These are phyloP conservation scores for Labeo rohita DNA, from an alignment of 2,113 vertebrate genomes.

Conservation along the genomic window DNA sequence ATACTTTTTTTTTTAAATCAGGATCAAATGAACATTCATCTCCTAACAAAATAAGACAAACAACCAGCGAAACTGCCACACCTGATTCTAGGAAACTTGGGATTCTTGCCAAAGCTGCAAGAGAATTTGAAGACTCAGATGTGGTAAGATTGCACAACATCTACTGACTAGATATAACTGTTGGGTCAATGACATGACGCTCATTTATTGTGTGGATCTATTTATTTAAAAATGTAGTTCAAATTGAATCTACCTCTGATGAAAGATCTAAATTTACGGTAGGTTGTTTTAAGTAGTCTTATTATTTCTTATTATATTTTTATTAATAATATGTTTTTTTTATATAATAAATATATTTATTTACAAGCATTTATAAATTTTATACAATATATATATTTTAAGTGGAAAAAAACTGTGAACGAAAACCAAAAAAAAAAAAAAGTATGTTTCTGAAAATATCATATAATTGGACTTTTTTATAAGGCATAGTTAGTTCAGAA, in stretches of 20 bases:
- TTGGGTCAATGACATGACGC: background rate
- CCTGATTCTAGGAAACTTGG: constrained; percentile 61
- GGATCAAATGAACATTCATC: constrained; percentile 15
- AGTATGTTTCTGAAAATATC: background rate
- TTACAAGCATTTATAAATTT: too few relatives aligned
- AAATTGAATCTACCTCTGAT: background rate
- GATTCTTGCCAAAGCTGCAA: constrained; percentile 71
- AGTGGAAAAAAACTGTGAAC: too few relatives aligned
- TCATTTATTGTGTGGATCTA: background rate
- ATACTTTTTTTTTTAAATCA: background rate
- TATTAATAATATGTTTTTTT: too few relatives aligned
- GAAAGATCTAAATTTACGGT: background rate
- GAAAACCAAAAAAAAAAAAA: too few relatives aligned
- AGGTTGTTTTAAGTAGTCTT: too few relatives aligned
- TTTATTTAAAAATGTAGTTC: background rate
- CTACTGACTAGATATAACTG: background rate
- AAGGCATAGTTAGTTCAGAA: background rate
- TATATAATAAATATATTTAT: too few relatives aligned
- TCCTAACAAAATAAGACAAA: background rate
- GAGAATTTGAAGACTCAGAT: constrained; percentile 74
- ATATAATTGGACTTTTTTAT: too few relatives aligned
- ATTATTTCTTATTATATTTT: too few relatives aligned
- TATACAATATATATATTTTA: too few relatives aligned
- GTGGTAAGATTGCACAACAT: constrained; percentile 31
- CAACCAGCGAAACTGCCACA: background rate